Percentiles rank a stretch among this genome's conserved stretches.
Evolutionary conservation across 2,888 invertebrate genomes (phyloP).

Genomic region (Nemoura dubitans): DNA sequence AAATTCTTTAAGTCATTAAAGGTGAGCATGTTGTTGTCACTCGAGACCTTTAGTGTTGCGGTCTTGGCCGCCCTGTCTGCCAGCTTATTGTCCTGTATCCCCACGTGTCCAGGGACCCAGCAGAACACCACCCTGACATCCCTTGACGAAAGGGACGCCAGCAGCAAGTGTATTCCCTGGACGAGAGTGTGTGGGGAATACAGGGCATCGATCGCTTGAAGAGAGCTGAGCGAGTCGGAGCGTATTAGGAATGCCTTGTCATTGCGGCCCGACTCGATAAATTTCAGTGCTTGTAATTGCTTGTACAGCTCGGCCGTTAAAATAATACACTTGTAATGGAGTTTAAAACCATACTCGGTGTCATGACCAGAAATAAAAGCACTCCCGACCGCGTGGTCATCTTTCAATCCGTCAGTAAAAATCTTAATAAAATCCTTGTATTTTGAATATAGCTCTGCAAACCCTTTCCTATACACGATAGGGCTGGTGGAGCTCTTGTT

Average conservation of each 20-base stretch:
- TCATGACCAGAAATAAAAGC: background rate
- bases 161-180: background rate
- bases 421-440: background rate
- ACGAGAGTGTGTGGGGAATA: background rate
- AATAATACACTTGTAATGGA: background rate
- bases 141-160: background rate
- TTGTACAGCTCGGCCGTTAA: background rate
- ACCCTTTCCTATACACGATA: background rate
- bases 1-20: background rate
- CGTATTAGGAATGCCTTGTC: background rate
- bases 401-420: background rate
- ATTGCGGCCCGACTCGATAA: background rate
- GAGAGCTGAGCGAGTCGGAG: background rate
- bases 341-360: background rate
- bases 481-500: background rate
- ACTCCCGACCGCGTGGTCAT: background rate
- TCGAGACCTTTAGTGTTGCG: background rate
- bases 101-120: constrained; percentile 41
- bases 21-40: background rate
- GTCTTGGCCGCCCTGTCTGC: constrained; percentile 20
- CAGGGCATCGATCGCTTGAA: background rate
- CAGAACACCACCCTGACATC: constrained; percentile 7
- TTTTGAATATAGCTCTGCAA: background rate
- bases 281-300: background rate
- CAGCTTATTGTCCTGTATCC: constrained; percentile 19